A percentile compares a stretch with the other conserved stretches of the same genome.
phyloP scores from a whole-genome alignment of 2,888 invertebrate genomes.

The Drosophila fulvimacula region DNA sequence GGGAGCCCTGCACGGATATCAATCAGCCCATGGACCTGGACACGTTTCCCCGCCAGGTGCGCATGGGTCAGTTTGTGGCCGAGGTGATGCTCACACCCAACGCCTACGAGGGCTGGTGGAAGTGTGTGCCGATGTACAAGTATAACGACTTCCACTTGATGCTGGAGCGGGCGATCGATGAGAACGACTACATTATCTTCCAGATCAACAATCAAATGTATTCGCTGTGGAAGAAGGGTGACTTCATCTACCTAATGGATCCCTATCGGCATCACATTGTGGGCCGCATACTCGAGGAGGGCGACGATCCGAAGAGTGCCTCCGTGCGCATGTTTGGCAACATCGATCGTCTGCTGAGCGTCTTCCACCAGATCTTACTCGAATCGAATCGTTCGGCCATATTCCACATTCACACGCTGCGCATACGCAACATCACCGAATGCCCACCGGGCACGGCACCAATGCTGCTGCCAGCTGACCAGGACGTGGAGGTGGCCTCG shows the following conservation, averaged over 20 bases:
- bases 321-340: constrained; percentile 80
- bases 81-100: constrained; percentile 61
- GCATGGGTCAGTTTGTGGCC: constrained; percentile 80
- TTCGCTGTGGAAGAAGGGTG: constrained; percentile 80
- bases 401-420: constrained; percentile 75
- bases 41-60: constrained; percentile 76
- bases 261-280: constrained; percentile 81
- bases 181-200: constrained; percentile 73
- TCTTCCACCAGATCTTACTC: constrained; percentile 79
- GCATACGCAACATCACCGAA: constrained; percentile 66
- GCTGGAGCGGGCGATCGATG: constrained; percentile 63
- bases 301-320: constrained; percentile 73
- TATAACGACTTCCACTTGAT: constrained; percentile 71
- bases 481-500: constrained; percentile 67
- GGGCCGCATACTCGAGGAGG: constrained; percentile 65
- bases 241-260: constrained; percentile 82
- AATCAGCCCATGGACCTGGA: constrained; percentile 70
- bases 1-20: constrained; percentile 71
- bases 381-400: constrained; percentile 78
- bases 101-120: constrained; percentile 78
- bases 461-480: constrained; percentile 57
- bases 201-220: constrained; percentile 82
- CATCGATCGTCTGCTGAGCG: constrained; percentile 75
- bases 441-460: constrained; percentile 69
- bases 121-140: constrained; percentile 77